These are phyloP conservation scores for Homalodisca vitripennis DNA, from an alignment of 1,140 invertebrate species.

Conservation along the genomic window DNA sequence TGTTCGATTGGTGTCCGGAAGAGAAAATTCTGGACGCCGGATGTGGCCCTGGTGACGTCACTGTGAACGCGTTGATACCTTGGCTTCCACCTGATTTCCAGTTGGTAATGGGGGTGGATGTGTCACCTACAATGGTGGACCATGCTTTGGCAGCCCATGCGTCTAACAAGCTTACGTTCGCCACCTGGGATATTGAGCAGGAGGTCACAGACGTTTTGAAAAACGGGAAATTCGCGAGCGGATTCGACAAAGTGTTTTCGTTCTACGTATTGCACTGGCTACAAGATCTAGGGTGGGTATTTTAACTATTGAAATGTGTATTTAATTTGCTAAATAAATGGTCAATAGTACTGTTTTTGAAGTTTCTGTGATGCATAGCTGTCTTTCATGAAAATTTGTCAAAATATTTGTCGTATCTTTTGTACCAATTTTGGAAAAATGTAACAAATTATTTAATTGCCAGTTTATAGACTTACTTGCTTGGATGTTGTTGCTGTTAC, in stretches of 20 bases:
- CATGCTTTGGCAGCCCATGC: neutral
- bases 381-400: neutral
- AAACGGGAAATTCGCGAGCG: neutral
- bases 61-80: neutral
- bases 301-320: neutral
- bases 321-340: no score
- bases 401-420: neutral
- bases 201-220: neutral
- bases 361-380: no score
- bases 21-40: conserved; percentile 14
- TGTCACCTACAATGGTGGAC: neutral
- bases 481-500: no score
- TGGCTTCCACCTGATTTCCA: conserved; percentile 7
- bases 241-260: conserved; percentile 14
- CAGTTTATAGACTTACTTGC: no score
- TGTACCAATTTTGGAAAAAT: neutral
- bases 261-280: conserved; percentile 11
- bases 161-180: neutral
- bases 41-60: conserved; percentile 15
- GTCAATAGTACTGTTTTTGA: no score
- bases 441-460: neutral
- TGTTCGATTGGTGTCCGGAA: neutral
- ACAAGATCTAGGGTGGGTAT: conserved; percentile 1
- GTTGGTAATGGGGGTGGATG: neutral
- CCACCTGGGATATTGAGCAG: neutral